Evolutionary conservation across 2,113 vertebrate species (phyloP), one percentile per base, ranked within the genome.

Genomic region (Diglossa brunneiventris): DNA sequence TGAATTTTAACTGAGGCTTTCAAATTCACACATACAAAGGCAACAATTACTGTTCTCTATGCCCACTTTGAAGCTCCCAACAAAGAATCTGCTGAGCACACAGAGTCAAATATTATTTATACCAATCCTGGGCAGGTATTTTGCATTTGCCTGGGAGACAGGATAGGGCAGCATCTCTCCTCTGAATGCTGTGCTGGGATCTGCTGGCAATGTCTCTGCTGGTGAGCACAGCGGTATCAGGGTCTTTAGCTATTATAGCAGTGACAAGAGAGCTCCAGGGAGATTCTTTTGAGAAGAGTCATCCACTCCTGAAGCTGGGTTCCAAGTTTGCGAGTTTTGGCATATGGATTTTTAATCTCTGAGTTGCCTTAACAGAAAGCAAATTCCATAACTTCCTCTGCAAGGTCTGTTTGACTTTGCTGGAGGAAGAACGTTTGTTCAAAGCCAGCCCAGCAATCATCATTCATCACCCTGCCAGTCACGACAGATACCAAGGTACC

Each of bases 351-450:
- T 90, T 90, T 75, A 58, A 76, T 80, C 66, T 85, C 84, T 56
- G 56, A 63, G 62, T 87, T 68, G 35, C 66, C 66, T 78, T 90
- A 85, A 85, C 70, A 83, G 62, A 78, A 93, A 62, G 31, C 6
- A 1, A 90, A 81, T 90, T 86, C 68, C 4, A 0, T 50, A 67
- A 63, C 68, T 87, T 92, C 52, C 41, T 80, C 58, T 91, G n/a
- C 90, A 72, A 94, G 87, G 92, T 91, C 78, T 96, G 86, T 96
- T 95, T 94, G 92, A 67, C 90, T 95, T 94, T 83, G 83, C 76
- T 88, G 88, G 68, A 88, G 80, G 83, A 93, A 61, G 88, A 90
- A 42, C 0, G 3, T 33, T 31, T 80, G 94, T 78, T 93, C 95
- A 94, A 83, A 95, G 92, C 33, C 44, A 24, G 79, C 63, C 85